A percentile compares a stretch with the other conserved stretches of the same genome.
These are phyloP conservation scores for Podarcis raffonei DNA, from an alignment of 2,113 vertebrate genomes.

Conservation along the genomic window DNA sequence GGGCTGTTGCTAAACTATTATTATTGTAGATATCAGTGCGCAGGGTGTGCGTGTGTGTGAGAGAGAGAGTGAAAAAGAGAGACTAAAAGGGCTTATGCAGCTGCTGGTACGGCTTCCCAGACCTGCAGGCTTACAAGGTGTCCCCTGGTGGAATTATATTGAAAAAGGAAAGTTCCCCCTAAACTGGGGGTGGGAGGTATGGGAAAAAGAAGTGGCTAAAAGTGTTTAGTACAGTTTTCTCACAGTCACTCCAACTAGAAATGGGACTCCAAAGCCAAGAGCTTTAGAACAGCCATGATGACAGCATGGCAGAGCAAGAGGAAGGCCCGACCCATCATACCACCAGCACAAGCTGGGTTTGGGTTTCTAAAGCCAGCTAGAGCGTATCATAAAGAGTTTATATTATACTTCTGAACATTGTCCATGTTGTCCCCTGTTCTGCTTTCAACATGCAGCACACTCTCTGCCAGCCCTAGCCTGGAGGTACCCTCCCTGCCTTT, in stretches of 20 bases:
- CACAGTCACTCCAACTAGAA: not conserved
- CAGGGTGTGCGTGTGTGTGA: not conserved
- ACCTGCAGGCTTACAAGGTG: not conserved
- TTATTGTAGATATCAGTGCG: slow-evolving; percentile 18
- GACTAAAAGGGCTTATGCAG: not conserved
- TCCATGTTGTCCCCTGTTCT: no score
- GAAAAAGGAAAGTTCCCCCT: no score
- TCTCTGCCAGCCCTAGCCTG: not conserved
- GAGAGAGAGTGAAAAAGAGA: not conserved
- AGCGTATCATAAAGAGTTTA: not conserved
- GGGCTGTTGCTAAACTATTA: slow-evolving; percentile 56
- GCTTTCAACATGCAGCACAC: no score
- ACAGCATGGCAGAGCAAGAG: not conserved
- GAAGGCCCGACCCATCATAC: no score
- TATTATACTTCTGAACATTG: not conserved
- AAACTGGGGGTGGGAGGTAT: not conserved
- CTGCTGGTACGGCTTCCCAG: accelerated
- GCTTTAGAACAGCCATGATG: no score
- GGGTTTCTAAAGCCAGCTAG: not conserved
- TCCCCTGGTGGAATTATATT: no score
- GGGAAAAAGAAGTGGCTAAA: no score
- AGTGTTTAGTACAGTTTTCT: no score
- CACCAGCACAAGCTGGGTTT: no score
- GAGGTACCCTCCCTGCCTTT: not conserved
- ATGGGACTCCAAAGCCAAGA: not conserved